A percentile compares a stretch with the other conserved stretches of the same genome.
These are phyloP conservation scores for Rhaphigaster nebulosa DNA, from an alignment of 2,888 invertebrate genomes.

Conservation along the genomic window DNA sequence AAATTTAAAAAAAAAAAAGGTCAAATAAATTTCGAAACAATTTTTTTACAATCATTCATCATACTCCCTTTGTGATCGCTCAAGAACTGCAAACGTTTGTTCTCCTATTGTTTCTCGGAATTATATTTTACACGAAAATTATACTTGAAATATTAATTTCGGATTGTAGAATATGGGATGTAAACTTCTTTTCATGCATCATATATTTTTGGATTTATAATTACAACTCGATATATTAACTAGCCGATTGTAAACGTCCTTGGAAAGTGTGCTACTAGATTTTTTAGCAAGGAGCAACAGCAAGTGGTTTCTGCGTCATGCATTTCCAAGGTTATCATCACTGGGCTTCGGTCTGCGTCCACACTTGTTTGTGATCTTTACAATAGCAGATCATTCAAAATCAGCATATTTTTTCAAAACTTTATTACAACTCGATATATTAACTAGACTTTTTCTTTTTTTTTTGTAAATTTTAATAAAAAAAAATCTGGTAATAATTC, in stretches of 20 bases:
- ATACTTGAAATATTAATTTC: too few relatives aligned
- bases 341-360: neutral
- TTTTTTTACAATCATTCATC: too few relatives aligned
- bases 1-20: too few relatives aligned
- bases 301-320: constrained; percentile 28
- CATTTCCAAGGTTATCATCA: neutral
- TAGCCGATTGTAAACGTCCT: neutral
- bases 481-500: neutral
- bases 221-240: neutral
- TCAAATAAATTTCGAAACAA: too few relatives aligned
- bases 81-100: too few relatives aligned
- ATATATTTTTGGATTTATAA: neutral
- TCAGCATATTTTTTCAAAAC: neutral
- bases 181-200: too few relatives aligned
- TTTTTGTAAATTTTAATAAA: neutral
- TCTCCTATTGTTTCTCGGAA: too few relatives aligned
- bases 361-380: neutral
- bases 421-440: neutral
- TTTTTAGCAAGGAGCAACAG: constrained; percentile 2
- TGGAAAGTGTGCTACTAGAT: constrained; percentile 10
- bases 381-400: neutral
- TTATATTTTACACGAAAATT: too few relatives aligned
- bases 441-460: too few relatives aligned
- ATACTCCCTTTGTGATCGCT: too few relatives aligned
- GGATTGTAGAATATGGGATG: too few relatives aligned